Percentiles rank a stretch among this genome's conserved stretches.
Evolutionary conservation across 2,888 invertebrate species (phyloP).

Genomic region (Phaonia tiefii): DNA sequence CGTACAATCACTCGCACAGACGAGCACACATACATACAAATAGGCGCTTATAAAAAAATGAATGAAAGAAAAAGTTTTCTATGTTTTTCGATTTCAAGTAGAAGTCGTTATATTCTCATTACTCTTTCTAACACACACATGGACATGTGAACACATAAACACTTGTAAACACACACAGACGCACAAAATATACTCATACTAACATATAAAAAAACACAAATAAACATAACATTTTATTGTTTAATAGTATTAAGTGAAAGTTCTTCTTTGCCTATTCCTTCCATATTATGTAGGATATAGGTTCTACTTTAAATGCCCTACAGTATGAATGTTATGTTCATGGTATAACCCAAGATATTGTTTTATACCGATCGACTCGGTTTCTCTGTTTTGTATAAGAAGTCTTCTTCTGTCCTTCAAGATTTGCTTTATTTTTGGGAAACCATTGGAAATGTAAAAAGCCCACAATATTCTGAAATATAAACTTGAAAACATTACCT

Average conservation of each 20-base stretch:
- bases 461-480: too few species aligned
- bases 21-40: constrained; percentile 3
- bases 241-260: constrained; percentile 50
- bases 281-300: too few species aligned
- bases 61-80: constrained; percentile 14
- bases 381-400: not conserved
- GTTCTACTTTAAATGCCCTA: too few species aligned
- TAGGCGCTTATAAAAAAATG: not conserved
- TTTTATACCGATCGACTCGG: not conserved
- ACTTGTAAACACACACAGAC: constrained; percentile 11
- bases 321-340: too few species aligned
- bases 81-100: not conserved
- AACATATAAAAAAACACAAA: constrained; percentile 26
- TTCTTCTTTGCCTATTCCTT: too few species aligned
- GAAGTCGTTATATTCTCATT: constrained; percentile 37
- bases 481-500: too few species aligned
- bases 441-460: too few species aligned
- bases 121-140: constrained; percentile 19
- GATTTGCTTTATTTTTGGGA: constrained; percentile 16
- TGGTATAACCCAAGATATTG: too few species aligned
- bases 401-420: constrained; percentile 16
- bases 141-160: constrained; percentile 27
- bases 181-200: constrained; percentile 18
- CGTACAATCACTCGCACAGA: constrained; percentile 32
- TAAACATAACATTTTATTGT: constrained; percentile 50